Evolutionary conservation across 35 echinoderm and acorn worm genomes (phyloP).

Genomic region (Lytechinus pictus): DNA sequence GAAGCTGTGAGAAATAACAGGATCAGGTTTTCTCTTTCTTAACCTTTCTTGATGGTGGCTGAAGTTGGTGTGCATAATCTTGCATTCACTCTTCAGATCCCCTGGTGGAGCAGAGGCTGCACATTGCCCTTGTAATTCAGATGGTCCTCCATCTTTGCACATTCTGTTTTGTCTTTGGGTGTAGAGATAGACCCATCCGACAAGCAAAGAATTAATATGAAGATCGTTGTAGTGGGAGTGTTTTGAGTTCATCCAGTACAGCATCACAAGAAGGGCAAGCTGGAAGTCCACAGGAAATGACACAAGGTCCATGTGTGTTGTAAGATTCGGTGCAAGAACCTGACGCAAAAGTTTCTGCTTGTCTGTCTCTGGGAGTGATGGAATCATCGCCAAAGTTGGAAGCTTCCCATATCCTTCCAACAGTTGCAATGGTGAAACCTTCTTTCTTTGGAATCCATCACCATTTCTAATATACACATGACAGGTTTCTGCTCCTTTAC

Average conservation of each 20-base stretch:
- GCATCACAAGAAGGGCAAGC: conserved; percentile 39
- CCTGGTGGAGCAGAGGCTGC: background rate
- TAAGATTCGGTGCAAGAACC: conserved; percentile 20
- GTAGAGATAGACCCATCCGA: conserved; percentile 55
- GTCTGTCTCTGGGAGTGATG: conserved; percentile 14
- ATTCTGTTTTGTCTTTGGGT: conserved; percentile 24
- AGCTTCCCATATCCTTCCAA: conserved; percentile 56
- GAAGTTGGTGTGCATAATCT: conserved; percentile 47
- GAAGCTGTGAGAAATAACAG: conserved; percentile 48
- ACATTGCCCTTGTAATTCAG: too few relatives aligned
- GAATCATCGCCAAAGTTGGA: conserved; percentile 34
- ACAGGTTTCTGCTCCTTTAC: background rate
- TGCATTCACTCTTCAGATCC: background rate
- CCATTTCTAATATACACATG: conserved; percentile 44
- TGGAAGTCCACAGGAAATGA: conserved; percentile 55
- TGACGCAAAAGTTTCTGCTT: background rate
- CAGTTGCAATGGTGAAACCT: conserved; percentile 16
- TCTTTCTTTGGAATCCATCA: conserved; percentile 44
- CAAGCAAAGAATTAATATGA: conserved; percentile 52
- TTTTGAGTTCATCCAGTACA: conserved; percentile 52
- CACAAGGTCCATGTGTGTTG: conserved; percentile 17
- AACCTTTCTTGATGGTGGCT: background rate
- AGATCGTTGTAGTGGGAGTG: background rate
- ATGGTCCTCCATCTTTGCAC: conserved; percentile 41
- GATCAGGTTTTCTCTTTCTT: conserved; percentile 35